Conservation (phyloP, 2,113 vertebrate species). For the Chlorodrepanis virens region DNA sequence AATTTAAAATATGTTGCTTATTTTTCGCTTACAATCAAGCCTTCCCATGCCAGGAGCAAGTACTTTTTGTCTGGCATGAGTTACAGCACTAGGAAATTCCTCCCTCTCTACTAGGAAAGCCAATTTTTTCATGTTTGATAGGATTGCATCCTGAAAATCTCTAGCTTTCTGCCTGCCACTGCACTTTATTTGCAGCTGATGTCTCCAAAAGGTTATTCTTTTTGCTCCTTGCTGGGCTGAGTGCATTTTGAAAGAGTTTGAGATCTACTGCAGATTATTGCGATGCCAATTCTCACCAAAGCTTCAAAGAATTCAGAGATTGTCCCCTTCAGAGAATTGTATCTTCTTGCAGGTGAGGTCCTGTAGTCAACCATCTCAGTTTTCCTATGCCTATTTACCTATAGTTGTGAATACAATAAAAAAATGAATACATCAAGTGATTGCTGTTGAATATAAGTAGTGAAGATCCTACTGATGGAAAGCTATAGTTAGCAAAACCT, state of each 20-base stretch:
- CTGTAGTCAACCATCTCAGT: not conserved
- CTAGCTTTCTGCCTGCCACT: not conserved
- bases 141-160: not conserved
- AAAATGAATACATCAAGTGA: not conserved
- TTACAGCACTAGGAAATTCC: not conserved
- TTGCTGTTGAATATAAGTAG: not conserved
- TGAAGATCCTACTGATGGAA: conserved; percentile 10
- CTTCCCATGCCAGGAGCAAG: not conserved
- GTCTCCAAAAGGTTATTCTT: not conserved
- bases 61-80: not conserved
- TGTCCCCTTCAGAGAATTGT: not conserved
- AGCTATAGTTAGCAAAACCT: not conserved
- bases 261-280: not conserved
- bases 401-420: conserved; percentile 18
- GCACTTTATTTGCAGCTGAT: not conserved
- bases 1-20: not conserved
- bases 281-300: not conserved
- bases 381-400: not conserved
- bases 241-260: not conserved
- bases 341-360: not conserved
- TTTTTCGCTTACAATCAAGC: not conserved
- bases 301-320: not conserved
- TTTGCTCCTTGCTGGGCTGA: not conserved
- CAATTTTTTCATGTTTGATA: rapidly evolving
- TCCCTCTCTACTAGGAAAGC: not conserved